Evolutionary conservation across 2,797 vertebrate genomes (phyloP).

Genomic region (Phaenicophaeus curvirostris): DNA sequence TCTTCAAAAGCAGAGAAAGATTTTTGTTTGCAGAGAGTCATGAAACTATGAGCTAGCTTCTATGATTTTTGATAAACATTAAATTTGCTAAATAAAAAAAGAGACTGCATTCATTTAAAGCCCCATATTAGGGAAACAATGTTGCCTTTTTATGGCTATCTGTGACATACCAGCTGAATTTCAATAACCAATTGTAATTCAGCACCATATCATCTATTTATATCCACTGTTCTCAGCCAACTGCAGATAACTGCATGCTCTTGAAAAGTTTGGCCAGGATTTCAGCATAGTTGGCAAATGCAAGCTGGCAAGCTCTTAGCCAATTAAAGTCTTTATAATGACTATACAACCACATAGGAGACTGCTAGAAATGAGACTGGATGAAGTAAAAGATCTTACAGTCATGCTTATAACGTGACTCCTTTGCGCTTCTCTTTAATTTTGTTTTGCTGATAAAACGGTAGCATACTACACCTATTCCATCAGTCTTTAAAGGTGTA

Average conservation of each 20-base stretch:
- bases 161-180: slow-evolving; percentile 9
- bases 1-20: not conserved
- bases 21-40: not conserved
- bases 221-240: not conserved
- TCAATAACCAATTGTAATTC: slow-evolving; percentile 53
- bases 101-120: not conserved
- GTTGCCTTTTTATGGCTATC: slow-evolving; percentile 27
- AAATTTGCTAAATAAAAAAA: not conserved
- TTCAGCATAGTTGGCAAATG: slow-evolving; percentile 28
- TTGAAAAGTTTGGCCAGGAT: slow-evolving; percentile 31
- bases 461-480: not conserved
- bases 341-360: not conserved
- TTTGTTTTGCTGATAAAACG: not conserved
- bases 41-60: not conserved
- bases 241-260: not conserved
- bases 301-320: slow-evolving; percentile 8
- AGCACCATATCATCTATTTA: slow-evolving; percentile 58
- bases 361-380: not conserved
- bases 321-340: slow-evolving; percentile 28
- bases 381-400: not conserved
- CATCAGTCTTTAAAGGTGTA: not conserved
- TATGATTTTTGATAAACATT: not conserved
- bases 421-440: fast-evolving
- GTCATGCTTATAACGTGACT: not conserved
- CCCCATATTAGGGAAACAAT: not conserved